Conservation (phyloP, 1,140 invertebrate species). For the Ptiloglossa arizonensis region DNA sequence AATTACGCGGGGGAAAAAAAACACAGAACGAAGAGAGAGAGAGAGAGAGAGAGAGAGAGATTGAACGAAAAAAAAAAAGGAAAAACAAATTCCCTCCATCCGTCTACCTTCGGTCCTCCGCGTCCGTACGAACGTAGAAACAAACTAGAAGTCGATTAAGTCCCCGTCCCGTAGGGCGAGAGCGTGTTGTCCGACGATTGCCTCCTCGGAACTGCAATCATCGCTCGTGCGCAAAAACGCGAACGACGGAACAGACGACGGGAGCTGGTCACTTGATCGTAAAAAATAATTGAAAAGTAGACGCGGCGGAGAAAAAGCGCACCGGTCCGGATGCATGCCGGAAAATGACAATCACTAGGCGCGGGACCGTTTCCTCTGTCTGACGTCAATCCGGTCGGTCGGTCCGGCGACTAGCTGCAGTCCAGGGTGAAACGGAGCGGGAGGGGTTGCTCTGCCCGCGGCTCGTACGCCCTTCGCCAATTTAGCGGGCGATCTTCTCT, state of each 20-base stretch:
- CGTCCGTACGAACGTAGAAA: not conserved
- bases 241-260: constrained; percentile 33
- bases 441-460: constrained; percentile 31
- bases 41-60: too few species aligned
- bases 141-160: constrained; percentile 15
- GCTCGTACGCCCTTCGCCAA: constrained; percentile 56
- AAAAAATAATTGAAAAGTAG: constrained; percentile 76
- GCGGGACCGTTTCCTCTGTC: constrained; percentile 72
- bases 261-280: constrained; percentile 72
- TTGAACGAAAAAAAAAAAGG: too few species aligned
- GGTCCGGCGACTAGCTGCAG: constrained; percentile 37
- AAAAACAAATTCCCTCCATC: too few species aligned
- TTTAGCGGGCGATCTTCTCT: constrained; percentile 63
- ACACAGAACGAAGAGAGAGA: too few species aligned
- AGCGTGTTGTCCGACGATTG: constrained; percentile 26
- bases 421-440: constrained; percentile 13
- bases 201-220: constrained; percentile 40
- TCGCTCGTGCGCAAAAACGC: constrained; percentile 36
- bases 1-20: too few species aligned
- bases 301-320: constrained; percentile 71
- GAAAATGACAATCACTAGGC: constrained; percentile 80
- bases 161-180: not conserved
- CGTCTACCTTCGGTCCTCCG: too few species aligned
- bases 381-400: constrained; percentile 68
- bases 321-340: constrained; percentile 73